Percentiles rank a stretch among this genome's conserved stretches.
Conservation (phyloP, 1,140 invertebrate species). For the Drosophila pseudoananassae region DNA sequence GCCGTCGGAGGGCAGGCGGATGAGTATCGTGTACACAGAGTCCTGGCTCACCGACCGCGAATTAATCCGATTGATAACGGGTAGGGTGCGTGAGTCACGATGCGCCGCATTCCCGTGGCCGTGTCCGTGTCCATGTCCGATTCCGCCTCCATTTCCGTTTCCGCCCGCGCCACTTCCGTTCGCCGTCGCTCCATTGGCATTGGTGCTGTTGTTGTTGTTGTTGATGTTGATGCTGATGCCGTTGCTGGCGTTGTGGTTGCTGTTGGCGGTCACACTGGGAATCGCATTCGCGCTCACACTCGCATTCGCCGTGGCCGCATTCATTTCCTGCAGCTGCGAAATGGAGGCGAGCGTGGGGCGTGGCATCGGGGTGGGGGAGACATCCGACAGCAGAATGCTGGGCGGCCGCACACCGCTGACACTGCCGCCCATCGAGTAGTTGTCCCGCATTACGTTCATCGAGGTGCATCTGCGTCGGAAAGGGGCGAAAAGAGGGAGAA, state of each 20-base stretch:
- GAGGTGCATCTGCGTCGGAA: conserved; percentile 88
- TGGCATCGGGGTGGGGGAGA: conserved; percentile 76
- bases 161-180: conserved; percentile 17
- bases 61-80: conserved; percentile 75
- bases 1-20: conserved; percentile 90
- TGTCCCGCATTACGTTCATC: conserved; percentile 91
- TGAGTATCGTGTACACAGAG: conserved; percentile 96
- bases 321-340: conserved; percentile 80
- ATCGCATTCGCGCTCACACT: conserved; percentile 9
- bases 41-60: conserved; percentile 88
- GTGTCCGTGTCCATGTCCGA: conserved; percentile 3
- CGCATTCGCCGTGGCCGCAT: conserved; percentile 16
- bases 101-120: conserved; percentile 38
- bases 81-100: conserved; percentile 86
- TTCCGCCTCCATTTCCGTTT: conserved; percentile 38
- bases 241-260: conserved; percentile 21
- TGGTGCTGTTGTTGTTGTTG: conserved; percentile 31
- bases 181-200: conserved; percentile 20
- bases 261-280: conserved; percentile 2
- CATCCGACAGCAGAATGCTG: conserved; percentile 81
- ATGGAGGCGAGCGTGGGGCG: conserved; percentile 77
- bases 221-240: conserved; percentile 40
- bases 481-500: conserved; percentile 21
- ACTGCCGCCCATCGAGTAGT: conserved; percentile 85
- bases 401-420: conserved; percentile 78